A percentile compares a stretch with the other conserved stretches of the same genome.
phyloP scores from a whole-genome alignment of 2,888 invertebrate genomes.

The Apodemia mormo region DNA sequence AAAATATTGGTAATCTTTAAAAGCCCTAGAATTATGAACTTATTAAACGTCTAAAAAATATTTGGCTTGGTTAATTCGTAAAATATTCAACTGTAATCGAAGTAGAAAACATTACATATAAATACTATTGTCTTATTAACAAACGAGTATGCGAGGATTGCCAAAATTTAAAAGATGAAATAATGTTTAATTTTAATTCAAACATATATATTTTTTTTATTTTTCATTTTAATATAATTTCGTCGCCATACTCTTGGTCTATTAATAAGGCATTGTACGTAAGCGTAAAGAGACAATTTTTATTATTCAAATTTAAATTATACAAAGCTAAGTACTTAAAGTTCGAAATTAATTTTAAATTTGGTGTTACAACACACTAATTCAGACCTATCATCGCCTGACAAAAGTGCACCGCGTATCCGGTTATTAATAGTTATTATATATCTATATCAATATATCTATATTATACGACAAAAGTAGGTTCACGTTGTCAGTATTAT shows the following conservation, averaged over 20 bases:
- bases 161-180: too few relatives aligned
- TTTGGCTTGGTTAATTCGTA: too few relatives aligned
- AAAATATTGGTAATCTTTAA: too few relatives aligned
- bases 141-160: too few relatives aligned
- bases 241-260: neutral
- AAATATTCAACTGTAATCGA: too few relatives aligned
- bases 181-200: too few relatives aligned
- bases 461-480: conserved; percentile 51
- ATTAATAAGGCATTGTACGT: neutral
- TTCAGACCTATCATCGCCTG: neutral
- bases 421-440: conserved; percentile 49
- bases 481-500: neutral
- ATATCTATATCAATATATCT: conserved; percentile 62
- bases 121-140: too few relatives aligned
- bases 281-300: neutral
- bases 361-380: neutral
- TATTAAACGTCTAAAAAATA: too few relatives aligned
- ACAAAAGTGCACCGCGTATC: conserved; percentile 49
- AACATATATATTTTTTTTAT: neutral
- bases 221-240: neutral
- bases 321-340: conserved; percentile 1
- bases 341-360: neutral
- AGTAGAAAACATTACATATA: too few relatives aligned
- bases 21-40: too few relatives aligned
- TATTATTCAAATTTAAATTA: neutral